Evolutionary conservation across 2,797 vertebrate species (phyloP).

Genomic region (Sternotherus odoratus): DNA sequence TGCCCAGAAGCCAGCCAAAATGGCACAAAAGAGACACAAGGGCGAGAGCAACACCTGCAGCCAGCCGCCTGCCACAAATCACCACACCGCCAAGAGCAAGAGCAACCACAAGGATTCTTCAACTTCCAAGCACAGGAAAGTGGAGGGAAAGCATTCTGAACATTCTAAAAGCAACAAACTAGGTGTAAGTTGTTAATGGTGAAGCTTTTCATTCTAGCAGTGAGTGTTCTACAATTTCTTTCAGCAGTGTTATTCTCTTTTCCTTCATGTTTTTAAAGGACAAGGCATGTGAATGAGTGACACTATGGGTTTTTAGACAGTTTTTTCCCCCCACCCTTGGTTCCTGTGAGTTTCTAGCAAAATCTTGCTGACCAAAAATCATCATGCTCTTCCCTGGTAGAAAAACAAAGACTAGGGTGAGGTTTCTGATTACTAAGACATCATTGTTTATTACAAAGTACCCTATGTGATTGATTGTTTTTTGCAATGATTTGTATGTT

Average conservation of each 20-base stretch:
- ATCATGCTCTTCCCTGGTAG: not conserved
- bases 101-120: conserved; percentile 68
- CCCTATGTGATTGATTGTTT: not conserved
- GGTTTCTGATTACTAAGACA: not conserved
- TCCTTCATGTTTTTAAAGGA: not conserved
- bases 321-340: not conserved
- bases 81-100: conserved; percentile 58
- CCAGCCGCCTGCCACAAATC: conserved; percentile 47
- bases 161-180: conserved; percentile 80
- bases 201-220: fast-evolving
- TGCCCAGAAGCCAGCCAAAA: conserved; percentile 72
- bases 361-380: not conserved
- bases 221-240: not conserved
- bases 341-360: fast-evolving
- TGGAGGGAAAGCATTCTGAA: conserved; percentile 76
- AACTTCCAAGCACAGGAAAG: conserved; percentile 83
- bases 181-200: not conserved
- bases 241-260: not conserved
- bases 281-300: not conserved
- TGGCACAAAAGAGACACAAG: conserved; percentile 75
- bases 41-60: conserved; percentile 40
- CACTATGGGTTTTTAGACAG: not conserved
- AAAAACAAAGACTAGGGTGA: not conserved
- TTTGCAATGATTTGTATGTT: not conserved
- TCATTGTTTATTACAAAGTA: not conserved